phyloP scores from a whole-genome alignment of 1,140 invertebrate genomes.

The Anadara kagoshimensis region DNA sequence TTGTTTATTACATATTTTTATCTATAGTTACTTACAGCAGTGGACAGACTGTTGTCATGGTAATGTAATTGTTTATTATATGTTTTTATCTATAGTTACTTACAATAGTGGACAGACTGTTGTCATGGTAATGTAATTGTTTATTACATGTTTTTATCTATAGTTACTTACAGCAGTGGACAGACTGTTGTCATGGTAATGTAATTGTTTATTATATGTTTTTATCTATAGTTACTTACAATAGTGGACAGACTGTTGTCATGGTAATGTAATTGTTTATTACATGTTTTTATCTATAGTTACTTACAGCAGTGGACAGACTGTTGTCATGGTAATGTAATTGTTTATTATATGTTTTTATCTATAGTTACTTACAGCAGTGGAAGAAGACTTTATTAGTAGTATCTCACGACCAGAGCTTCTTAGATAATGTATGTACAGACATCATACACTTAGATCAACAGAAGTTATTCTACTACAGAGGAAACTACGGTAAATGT shows the following conservation, averaged over 20 bases:
- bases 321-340: not conserved
- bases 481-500: slow-evolving; percentile 92
- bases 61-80: not conserved
- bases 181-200: not conserved
- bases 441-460: slow-evolving; percentile 98
- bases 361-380: slow-evolving; percentile 88
- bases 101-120: slow-evolving; percentile 89
- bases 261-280: not conserved
- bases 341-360: not conserved
- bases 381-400: slow-evolving; percentile 99
- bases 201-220: not conserved
- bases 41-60: slow-evolving; percentile 80
- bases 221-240: slow-evolving; percentile 86
- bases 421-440: slow-evolving; percentile 99
- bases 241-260: slow-evolving; percentile 82
- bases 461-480: slow-evolving; percentile 96
- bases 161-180: slow-evolving; percentile 96
- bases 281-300: slow-evolving; percentile 71
- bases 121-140: not conserved
- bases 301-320: slow-evolving; percentile 90
- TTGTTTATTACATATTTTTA: not conserved
- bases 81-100: slow-evolving; percentile 79
- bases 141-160: slow-evolving; percentile 27
- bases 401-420: slow-evolving; percentile 99
- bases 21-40: slow-evolving; percentile 88